A percentile compares a stretch with the other conserved stretches of the same genome.
These are phyloP conservation scores for Phalloptychus januarius DNA, from an alignment of 2,797 vertebrate species.

Conservation along the genomic window DNA sequence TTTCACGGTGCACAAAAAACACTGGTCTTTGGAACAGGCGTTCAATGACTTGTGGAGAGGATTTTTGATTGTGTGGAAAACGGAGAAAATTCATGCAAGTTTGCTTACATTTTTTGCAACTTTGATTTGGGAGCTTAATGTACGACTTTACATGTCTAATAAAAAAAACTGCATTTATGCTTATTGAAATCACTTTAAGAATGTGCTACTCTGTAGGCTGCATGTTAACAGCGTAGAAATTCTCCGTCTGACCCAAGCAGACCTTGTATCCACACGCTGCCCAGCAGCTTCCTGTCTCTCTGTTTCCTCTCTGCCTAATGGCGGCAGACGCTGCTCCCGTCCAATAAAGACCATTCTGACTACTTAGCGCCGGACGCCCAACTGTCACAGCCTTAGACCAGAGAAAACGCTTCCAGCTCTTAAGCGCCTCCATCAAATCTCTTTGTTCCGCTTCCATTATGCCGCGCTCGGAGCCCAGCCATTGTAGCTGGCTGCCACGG, in stretches of 20 bases:
- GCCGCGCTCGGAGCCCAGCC: constrained; percentile 62
- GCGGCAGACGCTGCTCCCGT: constrained; percentile 52
- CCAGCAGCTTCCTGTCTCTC: constrained; percentile 29
- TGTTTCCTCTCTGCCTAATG: constrained; percentile 36
- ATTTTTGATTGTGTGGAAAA: background rate
- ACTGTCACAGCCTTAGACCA: constrained; percentile 64
- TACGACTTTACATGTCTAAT: background rate
- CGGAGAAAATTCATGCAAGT: background rate
- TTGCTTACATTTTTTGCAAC: background rate
- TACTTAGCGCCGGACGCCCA: constrained; percentile 61
- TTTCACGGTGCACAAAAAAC: background rate
- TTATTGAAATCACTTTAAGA: constrained; percentile 3
- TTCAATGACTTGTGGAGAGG: background rate
- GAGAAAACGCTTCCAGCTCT: constrained; percentile 65
- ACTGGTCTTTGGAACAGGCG: background rate
- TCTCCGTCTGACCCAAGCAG: constrained; percentile 18
- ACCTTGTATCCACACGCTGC: constrained; percentile 30
- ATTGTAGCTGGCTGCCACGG: constrained; percentile 65
- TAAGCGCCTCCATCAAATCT: constrained; percentile 68
- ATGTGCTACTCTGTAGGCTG: background rate
- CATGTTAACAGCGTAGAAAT: constrained; percentile 16
- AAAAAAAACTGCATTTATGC: background rate
- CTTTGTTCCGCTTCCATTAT: constrained; percentile 73
- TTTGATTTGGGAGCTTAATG: background rate
- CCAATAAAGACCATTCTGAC: constrained; percentile 70